These are phyloP conservation scores for Perca fluviatilis DNA, from an alignment of 2,113 vertebrate species.

Conservation along the genomic window DNA sequence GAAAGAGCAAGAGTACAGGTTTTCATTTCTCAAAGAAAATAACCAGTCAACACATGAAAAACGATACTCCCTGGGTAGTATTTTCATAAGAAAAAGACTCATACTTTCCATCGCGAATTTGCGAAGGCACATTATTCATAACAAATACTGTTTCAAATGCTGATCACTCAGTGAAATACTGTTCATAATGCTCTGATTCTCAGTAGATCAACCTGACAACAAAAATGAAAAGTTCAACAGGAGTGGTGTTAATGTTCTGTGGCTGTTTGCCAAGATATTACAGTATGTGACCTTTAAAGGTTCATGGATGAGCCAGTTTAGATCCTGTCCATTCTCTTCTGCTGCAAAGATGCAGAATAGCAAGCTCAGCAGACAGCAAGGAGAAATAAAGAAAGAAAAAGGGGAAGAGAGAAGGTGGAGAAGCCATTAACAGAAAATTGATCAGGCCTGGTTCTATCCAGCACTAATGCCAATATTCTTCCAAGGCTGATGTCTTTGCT, in stretches of 20 bases:
- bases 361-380: constrained; percentile 55
- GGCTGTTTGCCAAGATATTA: constrained; percentile 33
- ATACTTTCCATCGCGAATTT: constrained; percentile 36
- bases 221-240: constrained; percentile 14
- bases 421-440: constrained; percentile 71
- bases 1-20: neutral
- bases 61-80: constrained; percentile 43
- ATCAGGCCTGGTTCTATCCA: constrained; percentile 53
- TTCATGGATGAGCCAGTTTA: constrained; percentile 39
- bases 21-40: constrained; percentile 62
- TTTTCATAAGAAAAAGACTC: constrained; percentile 52
- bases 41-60: constrained; percentile 62
- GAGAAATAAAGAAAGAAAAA: constrained; percentile 26
- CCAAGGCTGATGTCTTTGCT: constrained; percentile 67
- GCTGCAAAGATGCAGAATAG: constrained; percentile 35
- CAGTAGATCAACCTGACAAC: constrained; percentile 6
- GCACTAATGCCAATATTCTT: constrained; percentile 63
- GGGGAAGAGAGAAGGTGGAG: constrained; percentile 28
- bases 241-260: constrained; percentile 20
- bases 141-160: constrained; percentile 30
- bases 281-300: constrained; percentile 55
- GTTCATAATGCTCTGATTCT: constrained; percentile 2
- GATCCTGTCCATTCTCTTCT: constrained; percentile 9
- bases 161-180: constrained; percentile 36
- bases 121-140: constrained; percentile 25